Evolutionary conservation across 2,113 vertebrate genomes (phyloP).

Genomic region (Aptenodytes patagonicus): DNA sequence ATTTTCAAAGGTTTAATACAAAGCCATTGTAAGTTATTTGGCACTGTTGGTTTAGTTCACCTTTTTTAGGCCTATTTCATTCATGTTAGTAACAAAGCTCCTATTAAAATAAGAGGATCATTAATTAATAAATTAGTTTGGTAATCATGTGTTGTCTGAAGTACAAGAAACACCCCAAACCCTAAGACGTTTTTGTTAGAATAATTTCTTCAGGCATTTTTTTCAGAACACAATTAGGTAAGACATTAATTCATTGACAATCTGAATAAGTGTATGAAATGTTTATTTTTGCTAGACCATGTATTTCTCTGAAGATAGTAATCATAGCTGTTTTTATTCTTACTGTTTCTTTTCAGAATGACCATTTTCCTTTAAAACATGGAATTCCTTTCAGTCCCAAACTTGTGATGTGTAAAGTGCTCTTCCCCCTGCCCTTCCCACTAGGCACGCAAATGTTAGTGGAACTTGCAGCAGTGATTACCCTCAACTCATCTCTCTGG

Average conservation of each 20-base stretch:
- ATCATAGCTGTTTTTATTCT: background rate
- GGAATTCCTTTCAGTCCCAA: background rate
- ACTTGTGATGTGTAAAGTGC: background rate
- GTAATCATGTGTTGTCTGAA: background rate
- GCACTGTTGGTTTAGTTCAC: background rate
- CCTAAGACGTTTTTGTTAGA: background rate
- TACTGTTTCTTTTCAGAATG: background rate
- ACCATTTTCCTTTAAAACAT: background rate
- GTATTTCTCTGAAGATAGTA: background rate
- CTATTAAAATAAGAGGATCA: background rate
- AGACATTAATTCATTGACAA: background rate
- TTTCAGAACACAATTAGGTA: background rate
- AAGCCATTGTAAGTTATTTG: background rate
- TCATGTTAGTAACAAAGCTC: background rate
- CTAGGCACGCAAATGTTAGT: background rate
- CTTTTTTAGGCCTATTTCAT: background rate
- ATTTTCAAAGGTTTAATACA: background rate
- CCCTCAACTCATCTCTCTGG: background rate
- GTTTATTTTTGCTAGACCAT: background rate
- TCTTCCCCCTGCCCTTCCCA: background rate
- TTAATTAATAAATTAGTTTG: background rate
- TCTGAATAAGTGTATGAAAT: background rate
- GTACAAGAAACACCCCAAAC: background rate
- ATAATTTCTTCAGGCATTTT: background rate
- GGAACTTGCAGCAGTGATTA: background rate